Base-by-base conservation (phyloP, 2,113 vertebrate genomes). In the Hypocryptadius cinnamomeus region DNA sequence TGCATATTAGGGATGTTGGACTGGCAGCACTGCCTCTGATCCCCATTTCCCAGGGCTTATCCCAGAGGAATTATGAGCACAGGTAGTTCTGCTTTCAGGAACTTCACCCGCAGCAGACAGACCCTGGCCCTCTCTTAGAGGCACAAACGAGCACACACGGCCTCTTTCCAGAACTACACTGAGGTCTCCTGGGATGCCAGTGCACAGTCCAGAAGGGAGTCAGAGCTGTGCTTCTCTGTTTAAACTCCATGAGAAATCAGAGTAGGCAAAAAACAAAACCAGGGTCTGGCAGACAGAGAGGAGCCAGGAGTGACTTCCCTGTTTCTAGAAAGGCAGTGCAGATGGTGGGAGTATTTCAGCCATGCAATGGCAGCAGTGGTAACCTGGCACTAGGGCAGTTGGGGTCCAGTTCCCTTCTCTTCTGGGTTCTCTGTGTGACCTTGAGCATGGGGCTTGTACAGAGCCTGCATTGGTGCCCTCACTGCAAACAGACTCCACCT, bases 311-410 rank as follows among this genome's bases (percentile, higher is more conserved):
- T 60, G 59, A 93, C 54, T 93, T 91, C 53, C 40, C 60, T 86
- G 60, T 83, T 87, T 79, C 93, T 90, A 74, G 69, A 85, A 95
- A 83, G 72, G 76, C 85, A 60, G 57, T 13, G 1, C 74, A 96
- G 79, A 91, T 83, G 82, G 89, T 90, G 65, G 84, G 87, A 92
- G 77, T 92, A 95, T 94, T 95, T 92, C 90, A 85, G 76, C 57
- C 10, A 0, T 63, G 61, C 59, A 83, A 61, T 60, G 68, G 85
- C 91, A 89, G 68, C 6, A 21, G 72, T 44, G 39, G 30, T 79
- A 91, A 73, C 65, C 37, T 53, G 71, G 76, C 69, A 86, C n/a
- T 25, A 21, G 40, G 27, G 56, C 5, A 2, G 37, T 60, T 0
- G 2, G n/a, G 15, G 10, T 68, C 69, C 13, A 4, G 44, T 71